Base-by-base conservation (phyloP, 2,888 invertebrate species). In the Gryllus longicercus region DNA sequence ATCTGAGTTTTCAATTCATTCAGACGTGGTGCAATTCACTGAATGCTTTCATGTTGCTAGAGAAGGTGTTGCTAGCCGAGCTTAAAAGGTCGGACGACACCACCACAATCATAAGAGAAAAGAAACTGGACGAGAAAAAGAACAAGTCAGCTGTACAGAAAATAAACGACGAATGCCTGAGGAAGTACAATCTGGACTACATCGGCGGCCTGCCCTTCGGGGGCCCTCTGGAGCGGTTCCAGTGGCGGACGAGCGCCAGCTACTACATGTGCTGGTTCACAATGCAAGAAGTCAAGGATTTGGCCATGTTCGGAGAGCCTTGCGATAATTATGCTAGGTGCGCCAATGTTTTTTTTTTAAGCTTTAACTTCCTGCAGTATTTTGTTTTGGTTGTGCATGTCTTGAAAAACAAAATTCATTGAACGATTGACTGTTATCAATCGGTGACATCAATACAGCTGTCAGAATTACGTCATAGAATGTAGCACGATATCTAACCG, bases 261-360 rank as follows among this genome's bases (percentile, higher is more conserved):
- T 92, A 92, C 85, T 92, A 89, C 86, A 91, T 93, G 91, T 92
- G 92, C 84, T 91, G 90, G 91, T 92, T 90, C 84, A 91, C 92
- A 21, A 90, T 92, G 90, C 86, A 88, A 78, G 88, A 88, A 82
- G 87, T 84, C 23, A 87, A 89, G 8, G 88, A 88, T 78, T 85
- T 92, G 81, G 86, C 88, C 18, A 87, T 88, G 84, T 86, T 92
- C 75, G 88, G 88, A 1, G 91, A 91, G 83, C 84, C 86, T 11
- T 93, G 92, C 84, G 91, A 92, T 84, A 91, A 92, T 86, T 90
- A 89, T 83, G 91, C 91, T 1, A 87, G 88, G 84, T 92, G 92
- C 84, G 85, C 90, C 81, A 88, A 90, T 83, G 25, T 38, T 16
- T 8, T 5, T 38, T 38, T 38, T 5, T 38, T 8, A 38, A 5